Base-by-base conservation (phyloP, 2,797 vertebrate genomes). In the Champsocephalus gunnari region DNA sequence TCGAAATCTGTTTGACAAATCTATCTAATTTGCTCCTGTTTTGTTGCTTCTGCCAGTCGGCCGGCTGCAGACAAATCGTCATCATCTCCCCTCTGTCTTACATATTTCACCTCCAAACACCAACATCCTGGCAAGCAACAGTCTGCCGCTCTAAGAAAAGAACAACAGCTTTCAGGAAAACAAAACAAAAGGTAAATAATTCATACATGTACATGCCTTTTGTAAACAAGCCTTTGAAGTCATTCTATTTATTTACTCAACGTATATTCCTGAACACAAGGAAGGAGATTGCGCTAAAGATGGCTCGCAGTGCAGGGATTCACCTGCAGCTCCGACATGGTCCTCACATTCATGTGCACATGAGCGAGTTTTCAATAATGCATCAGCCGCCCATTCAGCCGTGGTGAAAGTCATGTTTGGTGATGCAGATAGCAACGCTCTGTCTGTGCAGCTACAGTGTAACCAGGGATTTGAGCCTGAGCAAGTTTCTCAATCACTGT, bases 131-230 rank as follows among this genome's bases (percentile, higher is more conserved):
- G 19, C 50, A 38, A 61, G 56, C 32, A 73, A 14, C 66, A 49
- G 56, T 32, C 8, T 47, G 24, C 11, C 4, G 48, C 50, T 65
- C 59, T 3, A n/a, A 68, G 51, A 61, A 4, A 49, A 60, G 62
- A 79, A 72, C 77, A 73, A 71, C 68, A 74, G 73, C 72, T 81
- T 82, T 88, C 56, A 82, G 0, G 38, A 54, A 19, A 68, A 79
- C 64, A 68, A 84, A 82, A 80, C 82, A 82, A 61, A 74, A 43
- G 32, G 51, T 88, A 12, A 86, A 90, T 84, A 66, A 86, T 87
- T 85, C 13, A 85, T 55, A 14, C 7, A 28, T 38, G 56, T 5
- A 45, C 63, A 82, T 49, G 16, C 50, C 63, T 75, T 28, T 12
- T 51, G 53, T 11, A 47, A 16, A 48, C 45, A 49, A 49, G 38